Evolutionary conservation across 2,113 vertebrate genomes (phyloP).

Genomic region (Sialia sialis): DNA sequence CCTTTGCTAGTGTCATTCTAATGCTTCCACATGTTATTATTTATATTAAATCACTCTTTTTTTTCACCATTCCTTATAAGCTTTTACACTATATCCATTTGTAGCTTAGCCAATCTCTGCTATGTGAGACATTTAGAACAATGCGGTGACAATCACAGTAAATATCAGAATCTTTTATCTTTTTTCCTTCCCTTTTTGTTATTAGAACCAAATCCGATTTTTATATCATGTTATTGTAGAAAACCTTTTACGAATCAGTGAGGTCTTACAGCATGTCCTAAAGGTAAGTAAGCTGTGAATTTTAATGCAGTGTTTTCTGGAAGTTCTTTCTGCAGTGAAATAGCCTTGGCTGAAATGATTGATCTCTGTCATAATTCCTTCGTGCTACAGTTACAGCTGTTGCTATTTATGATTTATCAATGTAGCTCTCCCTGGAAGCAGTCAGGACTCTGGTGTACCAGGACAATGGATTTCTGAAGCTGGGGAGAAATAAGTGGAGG

Average conservation of each 20-base stretch:
- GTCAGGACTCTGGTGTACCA: background rate
- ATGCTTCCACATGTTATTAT: background rate
- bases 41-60: background rate
- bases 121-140: background rate
- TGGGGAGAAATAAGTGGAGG: background rate
- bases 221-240: background rate
- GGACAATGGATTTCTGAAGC: background rate
- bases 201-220: background rate
- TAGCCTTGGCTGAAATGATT: background rate
- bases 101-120: background rate
- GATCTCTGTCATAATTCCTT: background rate
- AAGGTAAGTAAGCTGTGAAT: background rate
- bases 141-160: accelerated
- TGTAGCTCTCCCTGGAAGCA: background rate
- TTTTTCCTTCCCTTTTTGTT: background rate
- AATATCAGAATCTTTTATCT: background rate
- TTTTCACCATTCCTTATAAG: background rate
- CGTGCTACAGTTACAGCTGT: background rate
- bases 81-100: background rate
- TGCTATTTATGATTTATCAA: background rate
- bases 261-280: background rate
- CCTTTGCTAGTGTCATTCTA: background rate
- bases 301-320: background rate
- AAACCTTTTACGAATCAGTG: background rate
- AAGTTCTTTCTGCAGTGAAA: background rate